phyloP scores from a whole-genome alignment of 2,113 vertebrate species.

The Egretta garzetta region DNA sequence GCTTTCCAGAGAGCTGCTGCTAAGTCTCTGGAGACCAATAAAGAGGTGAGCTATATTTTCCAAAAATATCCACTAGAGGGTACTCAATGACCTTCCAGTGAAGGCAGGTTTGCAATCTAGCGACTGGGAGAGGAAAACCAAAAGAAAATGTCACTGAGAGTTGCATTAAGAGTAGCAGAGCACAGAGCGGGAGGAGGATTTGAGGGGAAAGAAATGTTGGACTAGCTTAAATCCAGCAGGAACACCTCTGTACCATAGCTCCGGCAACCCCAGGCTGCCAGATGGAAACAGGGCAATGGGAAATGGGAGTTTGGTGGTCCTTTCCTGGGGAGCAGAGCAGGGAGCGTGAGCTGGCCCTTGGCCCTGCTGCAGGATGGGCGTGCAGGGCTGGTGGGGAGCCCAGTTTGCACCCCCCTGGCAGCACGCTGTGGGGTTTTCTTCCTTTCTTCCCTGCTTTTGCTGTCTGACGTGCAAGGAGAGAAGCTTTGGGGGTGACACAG shows the following conservation, averaged over 20 bases:
- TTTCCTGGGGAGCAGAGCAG: fast-evolving
- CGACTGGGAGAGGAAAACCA: not conserved
- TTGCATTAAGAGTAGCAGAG: not conserved
- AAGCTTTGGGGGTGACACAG: too few relatives aligned
- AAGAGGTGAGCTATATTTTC: not conserved
- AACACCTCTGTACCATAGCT: not conserved
- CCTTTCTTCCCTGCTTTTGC: not conserved
- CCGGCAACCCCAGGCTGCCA: not conserved
- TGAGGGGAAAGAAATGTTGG: not conserved
- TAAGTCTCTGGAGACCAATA: not conserved
- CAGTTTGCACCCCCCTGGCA: fast-evolving
- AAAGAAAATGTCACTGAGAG: not conserved
- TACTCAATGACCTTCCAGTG: not conserved
- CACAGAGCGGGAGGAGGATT: not conserved
- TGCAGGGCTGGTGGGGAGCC: fast-evolving
- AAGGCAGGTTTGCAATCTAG: not conserved
- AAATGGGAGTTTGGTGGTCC: not conserved
- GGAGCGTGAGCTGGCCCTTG: fast-evolving
- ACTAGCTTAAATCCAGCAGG: not conserved
- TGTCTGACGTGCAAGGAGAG: not conserved
- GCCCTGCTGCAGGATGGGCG: fast-evolving
- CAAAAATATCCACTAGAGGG: conserved; percentile 52
- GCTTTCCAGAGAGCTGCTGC: not conserved
- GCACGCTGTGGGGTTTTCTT: fast-evolving
- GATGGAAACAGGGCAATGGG: not conserved